Percentiles rank a stretch among this genome's conserved stretches.
phyloP scores from a whole-genome alignment of 1,140 invertebrate species.

The Panagrolaimus sp. region DNA sequence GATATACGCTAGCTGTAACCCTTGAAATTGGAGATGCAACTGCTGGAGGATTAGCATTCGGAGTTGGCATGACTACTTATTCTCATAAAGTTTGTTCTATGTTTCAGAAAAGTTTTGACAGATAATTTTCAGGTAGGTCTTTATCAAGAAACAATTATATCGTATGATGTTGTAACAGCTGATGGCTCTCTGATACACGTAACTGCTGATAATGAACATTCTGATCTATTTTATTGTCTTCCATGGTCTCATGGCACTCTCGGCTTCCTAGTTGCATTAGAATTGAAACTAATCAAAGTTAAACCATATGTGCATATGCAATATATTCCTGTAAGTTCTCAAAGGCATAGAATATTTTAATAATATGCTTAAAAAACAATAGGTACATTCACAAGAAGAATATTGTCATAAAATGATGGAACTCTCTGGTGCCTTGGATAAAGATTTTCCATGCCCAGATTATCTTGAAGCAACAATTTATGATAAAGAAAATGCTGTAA shows the following conservation, averaged over 20 bases:
- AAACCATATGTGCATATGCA: slow-evolving; percentile 63
- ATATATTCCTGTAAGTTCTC: slow-evolving; percentile 61
- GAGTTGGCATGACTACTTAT: slow-evolving; percentile 63
- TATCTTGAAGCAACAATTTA: slow-evolving; percentile 64
- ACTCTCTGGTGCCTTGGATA: slow-evolving; percentile 60
- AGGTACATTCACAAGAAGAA: slow-evolving; percentile 59
- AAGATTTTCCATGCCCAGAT: slow-evolving; percentile 59
- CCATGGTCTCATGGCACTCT: slow-evolving; percentile 65
- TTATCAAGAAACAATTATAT: slow-evolving; percentile 63
- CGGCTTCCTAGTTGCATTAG: slow-evolving; percentile 63
- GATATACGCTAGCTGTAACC: slow-evolving; percentile 64
- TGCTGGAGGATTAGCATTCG: slow-evolving; percentile 64
- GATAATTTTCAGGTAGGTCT: slow-evolving; percentile 58
- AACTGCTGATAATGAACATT: slow-evolving; percentile 60
- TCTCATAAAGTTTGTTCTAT: slow-evolving; percentile 54
- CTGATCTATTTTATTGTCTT: slow-evolving; percentile 62
- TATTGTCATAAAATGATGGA: slow-evolving; percentile 63
- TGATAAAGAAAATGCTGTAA: slow-evolving; percentile 62
- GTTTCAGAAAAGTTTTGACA: background rate
- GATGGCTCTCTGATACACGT: slow-evolving; percentile 62
- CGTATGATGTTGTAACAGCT: slow-evolving; percentile 63
- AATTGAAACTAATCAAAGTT: slow-evolving; percentile 60
- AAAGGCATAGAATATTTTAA: background rate
- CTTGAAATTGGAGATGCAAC: slow-evolving; percentile 64
- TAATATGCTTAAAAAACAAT: too few relatives aligned